Conservation (phyloP, 53 echinoderm and acorn worm species). For the Patiria pectinifera region DNA sequence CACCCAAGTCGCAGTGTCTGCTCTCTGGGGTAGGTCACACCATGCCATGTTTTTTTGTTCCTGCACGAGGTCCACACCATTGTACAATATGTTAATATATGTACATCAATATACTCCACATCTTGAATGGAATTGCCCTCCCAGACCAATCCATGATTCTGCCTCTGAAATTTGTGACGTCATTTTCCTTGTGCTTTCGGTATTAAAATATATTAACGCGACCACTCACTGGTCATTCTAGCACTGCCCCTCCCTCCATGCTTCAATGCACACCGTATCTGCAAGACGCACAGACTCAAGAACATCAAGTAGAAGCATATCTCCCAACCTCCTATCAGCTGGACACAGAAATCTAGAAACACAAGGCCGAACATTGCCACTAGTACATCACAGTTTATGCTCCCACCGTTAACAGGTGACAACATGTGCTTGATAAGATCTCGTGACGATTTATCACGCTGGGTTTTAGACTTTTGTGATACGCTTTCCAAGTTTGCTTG, state of each 20-base stretch:
- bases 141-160: not conserved
- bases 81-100: no score
- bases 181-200: not conserved
- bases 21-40: no score
- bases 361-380: conserved; percentile 32
- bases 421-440: not conserved
- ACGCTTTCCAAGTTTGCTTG: not conserved
- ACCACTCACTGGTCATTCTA: not conserved
- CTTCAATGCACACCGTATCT: conserved; percentile 36
- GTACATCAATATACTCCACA: not conserved
- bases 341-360: conserved; percentile 42
- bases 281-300: conserved; percentile 30
- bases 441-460: not conserved
- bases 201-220: not conserved
- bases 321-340: conserved; percentile 58
- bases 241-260: not conserved
- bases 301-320: conserved; percentile 24
- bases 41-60: no score
- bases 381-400: not conserved
- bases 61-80: no score
- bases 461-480: not conserved
- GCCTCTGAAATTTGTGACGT: not conserved
- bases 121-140: not conserved
- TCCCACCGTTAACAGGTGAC: not conserved
- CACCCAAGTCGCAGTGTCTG: no score